Base-by-base conservation (phyloP, 2,888 invertebrate genomes). In the Macropis europaea region DNA sequence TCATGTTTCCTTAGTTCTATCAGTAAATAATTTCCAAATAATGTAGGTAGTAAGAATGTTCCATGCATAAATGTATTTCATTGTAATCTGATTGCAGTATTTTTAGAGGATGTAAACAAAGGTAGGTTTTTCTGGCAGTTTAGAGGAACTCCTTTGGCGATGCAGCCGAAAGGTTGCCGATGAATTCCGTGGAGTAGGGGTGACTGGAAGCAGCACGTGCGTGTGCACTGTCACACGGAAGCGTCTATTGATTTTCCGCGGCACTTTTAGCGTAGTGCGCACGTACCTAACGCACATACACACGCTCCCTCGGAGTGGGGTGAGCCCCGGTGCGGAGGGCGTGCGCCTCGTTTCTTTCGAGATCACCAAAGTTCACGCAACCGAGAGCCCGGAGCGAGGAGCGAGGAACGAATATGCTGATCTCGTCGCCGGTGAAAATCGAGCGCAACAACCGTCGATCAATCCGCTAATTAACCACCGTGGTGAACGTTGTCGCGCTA, bases 241-340 rank as follows among this genome's bases (percentile, higher is more conserved):
- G 45, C 66, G 79, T n/a, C 81, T 89, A 89, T 88, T 88, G 88
- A 89, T 89, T 89, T 88, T 88, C 82, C 81, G 60, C 75, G 43
- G 69, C 63, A 79, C 77, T 79, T 81, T 82, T 78, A 79, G 80
- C 79, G 81, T 85, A 83, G 83, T 86, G 87, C 86, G 86, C 87
- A 84, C 87, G 79, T 84, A 81, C 77, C 73, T 61, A 73, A 70
- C 78, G 81, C 83, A 82, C 82, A 82, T 80, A 64, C 59, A 69
- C 47, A 61, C 52, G 13, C 43, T 78, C 77, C 77, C n/a, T 13
- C 6, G 24, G 81, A 73, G 76, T 67, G 70, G 76, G 76, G 62
- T 47, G 59, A 72, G 57, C 70, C 67, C 63, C 62, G 74, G 52
- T 57, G 57, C 76, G 75, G 76, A 83, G 84, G 82, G 85, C 82